phyloP scores from a whole-genome alignment of 1,140 invertebrate genomes.

The Sipha flava region DNA sequence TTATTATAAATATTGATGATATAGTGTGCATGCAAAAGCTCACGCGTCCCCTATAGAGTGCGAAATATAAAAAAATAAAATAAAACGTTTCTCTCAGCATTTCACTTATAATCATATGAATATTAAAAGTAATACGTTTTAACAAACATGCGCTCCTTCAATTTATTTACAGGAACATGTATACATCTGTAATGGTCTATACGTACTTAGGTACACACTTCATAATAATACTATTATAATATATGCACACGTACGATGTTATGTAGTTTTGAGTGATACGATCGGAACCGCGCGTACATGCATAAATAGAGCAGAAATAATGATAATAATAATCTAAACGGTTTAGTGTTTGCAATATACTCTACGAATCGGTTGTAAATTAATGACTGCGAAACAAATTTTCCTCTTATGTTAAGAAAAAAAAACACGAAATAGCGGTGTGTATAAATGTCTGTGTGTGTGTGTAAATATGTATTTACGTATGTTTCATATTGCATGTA shows the following conservation, averaged over 20 bases:
- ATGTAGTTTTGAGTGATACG: neutral
- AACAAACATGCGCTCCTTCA: conserved; percentile 10
- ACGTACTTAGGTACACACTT: neutral
- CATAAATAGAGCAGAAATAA: neutral
- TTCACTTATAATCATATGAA: neutral
- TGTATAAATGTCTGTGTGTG: too few species aligned
- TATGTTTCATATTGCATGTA: too few species aligned
- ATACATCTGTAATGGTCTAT: neutral
- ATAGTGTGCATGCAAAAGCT: too few species aligned
- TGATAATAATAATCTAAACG: neutral
- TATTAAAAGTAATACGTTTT: conserved; percentile 15
- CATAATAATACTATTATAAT: neutral
- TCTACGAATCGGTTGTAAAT: neutral
- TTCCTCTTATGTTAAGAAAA: too few species aligned
- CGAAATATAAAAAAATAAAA: neutral
- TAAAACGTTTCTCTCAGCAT: neutral
- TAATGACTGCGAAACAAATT: neutral
- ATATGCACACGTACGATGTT: too few species aligned
- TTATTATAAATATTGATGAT: too few species aligned
- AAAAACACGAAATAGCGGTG: too few species aligned
- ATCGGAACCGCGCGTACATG: neutral
- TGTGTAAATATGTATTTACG: too few species aligned
- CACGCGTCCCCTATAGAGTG: too few species aligned
- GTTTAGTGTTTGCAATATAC: neutral
- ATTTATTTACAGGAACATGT: neutral